phyloP scores from a whole-genome alignment of 2,113 vertebrate genomes.

The Sprattus sprattus region DNA sequence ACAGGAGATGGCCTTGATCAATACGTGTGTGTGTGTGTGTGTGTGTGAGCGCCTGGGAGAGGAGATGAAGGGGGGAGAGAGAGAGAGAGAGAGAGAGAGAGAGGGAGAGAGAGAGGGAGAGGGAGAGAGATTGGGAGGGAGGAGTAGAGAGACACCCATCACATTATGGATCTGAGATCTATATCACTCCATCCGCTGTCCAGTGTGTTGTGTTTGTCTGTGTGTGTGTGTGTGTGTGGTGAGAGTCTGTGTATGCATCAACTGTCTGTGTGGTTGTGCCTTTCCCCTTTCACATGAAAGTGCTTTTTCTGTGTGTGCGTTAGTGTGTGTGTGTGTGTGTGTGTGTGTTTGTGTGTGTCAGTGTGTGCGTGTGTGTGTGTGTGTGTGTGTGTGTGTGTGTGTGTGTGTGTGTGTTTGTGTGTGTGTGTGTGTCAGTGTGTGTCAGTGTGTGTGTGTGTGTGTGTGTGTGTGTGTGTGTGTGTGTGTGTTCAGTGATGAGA shows the following conservation, averaged over 20 bases:
- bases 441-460: background rate
- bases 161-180: background rate
- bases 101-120: background rate
- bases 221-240: background rate
- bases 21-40: slow-evolving; percentile 53
- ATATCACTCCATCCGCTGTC: too few relatives aligned
- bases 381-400: slow-evolving; percentile 3
- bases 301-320: too few relatives aligned
- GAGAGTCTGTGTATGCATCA: background rate
- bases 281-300: too few relatives aligned
- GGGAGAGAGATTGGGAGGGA: background rate
- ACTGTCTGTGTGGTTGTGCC: background rate
- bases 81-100: background rate
- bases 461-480: background rate
- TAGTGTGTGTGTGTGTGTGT: background rate
- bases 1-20: slow-evolving; percentile 53
- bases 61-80: background rate
- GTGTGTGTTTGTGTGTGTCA: background rate
- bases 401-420: background rate
- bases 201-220: background rate
- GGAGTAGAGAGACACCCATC: background rate
- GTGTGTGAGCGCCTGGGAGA: background rate
- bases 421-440: background rate
- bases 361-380: background rate
- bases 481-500: background rate